A percentile compares a stretch with the other conserved stretches of the same genome.
Conservation (phyloP, 1,140 invertebrate genomes). For the Heliconius congener region DNA sequence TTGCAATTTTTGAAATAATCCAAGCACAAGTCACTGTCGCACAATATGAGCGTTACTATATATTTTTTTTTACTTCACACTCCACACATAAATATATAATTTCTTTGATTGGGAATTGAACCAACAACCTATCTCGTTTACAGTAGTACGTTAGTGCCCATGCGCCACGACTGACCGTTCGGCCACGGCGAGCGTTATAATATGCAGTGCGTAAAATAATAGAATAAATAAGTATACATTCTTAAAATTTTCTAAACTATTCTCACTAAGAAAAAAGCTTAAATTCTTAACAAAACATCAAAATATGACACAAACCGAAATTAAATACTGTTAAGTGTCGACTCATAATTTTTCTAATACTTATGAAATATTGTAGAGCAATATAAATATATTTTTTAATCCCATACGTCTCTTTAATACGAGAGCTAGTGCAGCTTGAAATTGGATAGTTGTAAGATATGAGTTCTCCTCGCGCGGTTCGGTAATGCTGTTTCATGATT, state of each 20-base stretch:
- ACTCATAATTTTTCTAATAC: background rate
- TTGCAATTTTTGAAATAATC: no score
- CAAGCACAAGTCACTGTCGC: no score
- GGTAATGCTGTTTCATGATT: background rate
- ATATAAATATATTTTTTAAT: background rate
- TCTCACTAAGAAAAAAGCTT: background rate
- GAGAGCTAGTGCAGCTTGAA: constrained; percentile 9
- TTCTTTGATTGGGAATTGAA: no score
- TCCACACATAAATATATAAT: no score
- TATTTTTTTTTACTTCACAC: no score
- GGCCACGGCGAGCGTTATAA: no score
- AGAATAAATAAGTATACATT: no score
- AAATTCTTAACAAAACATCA: background rate
- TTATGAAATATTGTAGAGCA: background rate
- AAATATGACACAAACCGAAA: background rate
- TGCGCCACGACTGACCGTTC: no score
- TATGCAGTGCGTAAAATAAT: no score
- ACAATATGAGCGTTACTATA: no score
- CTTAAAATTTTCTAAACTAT: background rate
- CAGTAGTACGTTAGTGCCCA: no score
- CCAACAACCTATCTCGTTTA: no score
- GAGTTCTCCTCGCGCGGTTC: background rate
- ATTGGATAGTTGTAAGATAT: constrained; percentile 21
- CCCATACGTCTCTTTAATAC: constrained; percentile 1
- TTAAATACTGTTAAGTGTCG: background rate